Percentiles rank a stretch among this genome's conserved stretches.
Evolutionary conservation across 2,888 invertebrate genomes (phyloP).

Genomic region (Flexamia atlantica): DNA sequence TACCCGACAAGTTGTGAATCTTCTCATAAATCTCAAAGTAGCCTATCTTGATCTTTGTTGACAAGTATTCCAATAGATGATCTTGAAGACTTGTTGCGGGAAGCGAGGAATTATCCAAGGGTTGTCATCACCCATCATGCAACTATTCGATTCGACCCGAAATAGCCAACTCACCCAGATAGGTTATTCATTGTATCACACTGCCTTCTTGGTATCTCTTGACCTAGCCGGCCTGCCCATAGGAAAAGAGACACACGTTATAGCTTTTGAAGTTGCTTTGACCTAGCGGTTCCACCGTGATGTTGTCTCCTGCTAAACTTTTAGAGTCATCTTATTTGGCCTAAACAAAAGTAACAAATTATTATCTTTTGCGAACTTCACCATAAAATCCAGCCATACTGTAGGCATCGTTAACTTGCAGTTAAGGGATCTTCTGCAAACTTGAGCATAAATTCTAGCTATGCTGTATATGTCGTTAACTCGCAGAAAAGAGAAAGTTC

Average conservation of each 20-base stretch:
- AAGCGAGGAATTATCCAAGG: slow-evolving; percentile 85
- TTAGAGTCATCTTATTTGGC: too few relatives aligned
- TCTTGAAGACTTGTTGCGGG: slow-evolving; percentile 83
- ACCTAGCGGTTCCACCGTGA: slow-evolving; percentile 83
- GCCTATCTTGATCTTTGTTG: slow-evolving; percentile 79
- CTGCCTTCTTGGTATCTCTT: too few relatives aligned
- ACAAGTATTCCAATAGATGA: slow-evolving; percentile 73
- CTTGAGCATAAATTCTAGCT: slow-evolving; percentile 75
- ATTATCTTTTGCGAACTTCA: slow-evolving; percentile 79
- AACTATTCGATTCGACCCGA: too few relatives aligned
- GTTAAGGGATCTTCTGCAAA: slow-evolving; percentile 75
- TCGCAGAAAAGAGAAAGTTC: too few relatives aligned
- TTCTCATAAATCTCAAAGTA: slow-evolving; percentile 93
- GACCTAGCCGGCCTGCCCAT: slow-evolving; percentile 91
- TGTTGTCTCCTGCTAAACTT: too few relatives aligned
- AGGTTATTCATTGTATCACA: too few relatives aligned
- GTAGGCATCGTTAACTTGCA: slow-evolving; percentile 80
- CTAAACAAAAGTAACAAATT: too few relatives aligned
- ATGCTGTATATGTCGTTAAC: too few relatives aligned
- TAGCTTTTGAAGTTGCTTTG: slow-evolving; percentile 87
- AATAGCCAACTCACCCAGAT: too few relatives aligned
- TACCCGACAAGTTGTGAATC: slow-evolving; percentile 84
- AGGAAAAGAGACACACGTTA: slow-evolving; percentile 89
- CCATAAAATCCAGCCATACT: slow-evolving; percentile 76
- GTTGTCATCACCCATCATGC: slow-evolving; percentile 50